phyloP scores from a whole-genome alignment of 1,140 invertebrate species.

The Drosophila quadrilineata region DNA sequence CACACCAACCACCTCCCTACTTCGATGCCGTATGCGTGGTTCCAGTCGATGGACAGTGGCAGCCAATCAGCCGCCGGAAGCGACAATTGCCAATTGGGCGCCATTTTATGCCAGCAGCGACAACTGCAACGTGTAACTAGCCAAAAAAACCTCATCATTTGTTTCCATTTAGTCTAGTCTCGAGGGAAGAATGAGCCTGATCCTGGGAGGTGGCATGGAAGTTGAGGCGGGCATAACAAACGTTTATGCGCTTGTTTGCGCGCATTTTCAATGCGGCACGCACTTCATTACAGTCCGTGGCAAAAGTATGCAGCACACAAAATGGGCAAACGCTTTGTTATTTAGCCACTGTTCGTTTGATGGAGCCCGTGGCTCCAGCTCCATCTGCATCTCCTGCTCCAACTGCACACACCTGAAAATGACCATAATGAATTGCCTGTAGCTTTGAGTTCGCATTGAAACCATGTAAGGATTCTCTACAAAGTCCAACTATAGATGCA shows the following conservation, averaged over 20 bases:
- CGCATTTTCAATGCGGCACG: slow-evolving; percentile 45
- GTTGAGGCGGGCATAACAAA: too few relatives aligned
- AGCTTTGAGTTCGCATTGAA: slow-evolving; percentile 46
- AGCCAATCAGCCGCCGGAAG: slow-evolving; percentile 74
- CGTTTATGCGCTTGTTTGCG: slow-evolving; percentile 76
- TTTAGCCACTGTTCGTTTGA: slow-evolving; percentile 56
- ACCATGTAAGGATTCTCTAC: too few relatives aligned
- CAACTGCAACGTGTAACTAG: slow-evolving; percentile 25
- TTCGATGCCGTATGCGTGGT: background rate
- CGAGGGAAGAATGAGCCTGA: background rate
- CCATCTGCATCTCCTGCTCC: background rate
- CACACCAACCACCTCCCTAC: background rate
- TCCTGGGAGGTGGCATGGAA: background rate
- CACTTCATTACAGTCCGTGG: slow-evolving; percentile 31
- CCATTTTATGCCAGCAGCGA: slow-evolving; percentile 53
- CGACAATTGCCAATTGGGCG: slow-evolving; percentile 76
- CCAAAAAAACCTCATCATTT: slow-evolving; percentile 67
- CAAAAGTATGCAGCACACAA: slow-evolving; percentile 67
- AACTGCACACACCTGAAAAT: slow-evolving; percentile 62
- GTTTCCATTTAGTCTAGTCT: slow-evolving; percentile 69
- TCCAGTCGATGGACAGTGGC: slow-evolving; percentile 26
- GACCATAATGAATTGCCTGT: slow-evolving; percentile 79
- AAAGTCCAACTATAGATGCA: too few relatives aligned
- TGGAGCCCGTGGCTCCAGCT: slow-evolving; percentile 4
- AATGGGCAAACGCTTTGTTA: slow-evolving; percentile 61